These are phyloP conservation scores for Alectura lathami DNA, from an alignment of 2,113 vertebrate genomes.

Conservation along the genomic window DNA sequence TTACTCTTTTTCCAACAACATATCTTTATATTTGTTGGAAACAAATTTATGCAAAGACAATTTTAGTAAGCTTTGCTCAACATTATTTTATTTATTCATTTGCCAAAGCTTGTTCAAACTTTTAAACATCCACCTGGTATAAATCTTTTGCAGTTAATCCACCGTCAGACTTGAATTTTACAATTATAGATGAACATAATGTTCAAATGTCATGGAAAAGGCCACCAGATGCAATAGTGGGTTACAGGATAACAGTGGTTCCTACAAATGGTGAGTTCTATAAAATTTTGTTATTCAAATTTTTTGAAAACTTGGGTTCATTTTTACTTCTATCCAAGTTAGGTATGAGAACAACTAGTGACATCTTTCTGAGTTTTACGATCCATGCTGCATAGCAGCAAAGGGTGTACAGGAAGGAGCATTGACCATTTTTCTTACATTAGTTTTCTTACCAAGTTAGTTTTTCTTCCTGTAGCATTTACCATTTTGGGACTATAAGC, in stretches of 20 bases:
- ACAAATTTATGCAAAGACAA: conserved; percentile 88
- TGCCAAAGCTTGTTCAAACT: conserved; percentile 28
- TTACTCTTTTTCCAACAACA: conserved; percentile 87
- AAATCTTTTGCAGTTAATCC: conserved; percentile 87
- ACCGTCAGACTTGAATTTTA: conserved; percentile 93
- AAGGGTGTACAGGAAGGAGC: neutral
- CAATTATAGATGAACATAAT: conserved; percentile 93
- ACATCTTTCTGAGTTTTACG: neutral
- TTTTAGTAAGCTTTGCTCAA: conserved; percentile 77
- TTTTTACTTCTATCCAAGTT: neutral
- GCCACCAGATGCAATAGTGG: conserved; percentile 84
- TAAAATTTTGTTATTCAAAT: neutral
- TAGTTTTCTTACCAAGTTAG: too few relatives aligned
- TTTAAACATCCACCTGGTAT: conserved; percentile 51
- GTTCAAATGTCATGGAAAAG: conserved; percentile 93
- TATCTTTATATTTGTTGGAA: conserved; percentile 91
- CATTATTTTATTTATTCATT: conserved; percentile 62
- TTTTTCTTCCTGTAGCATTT: neutral
- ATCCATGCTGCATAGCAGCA: neutral
- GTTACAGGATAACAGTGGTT: conserved; percentile 89
- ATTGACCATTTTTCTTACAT: neutral
- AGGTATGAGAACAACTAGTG: neutral
- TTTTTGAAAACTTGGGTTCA: neutral
- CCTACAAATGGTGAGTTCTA: conserved; percentile 86
- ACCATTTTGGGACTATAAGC: neutral